Conservation (phyloP, 2,888 invertebrate species). For the Piscicola geometra region DNA sequence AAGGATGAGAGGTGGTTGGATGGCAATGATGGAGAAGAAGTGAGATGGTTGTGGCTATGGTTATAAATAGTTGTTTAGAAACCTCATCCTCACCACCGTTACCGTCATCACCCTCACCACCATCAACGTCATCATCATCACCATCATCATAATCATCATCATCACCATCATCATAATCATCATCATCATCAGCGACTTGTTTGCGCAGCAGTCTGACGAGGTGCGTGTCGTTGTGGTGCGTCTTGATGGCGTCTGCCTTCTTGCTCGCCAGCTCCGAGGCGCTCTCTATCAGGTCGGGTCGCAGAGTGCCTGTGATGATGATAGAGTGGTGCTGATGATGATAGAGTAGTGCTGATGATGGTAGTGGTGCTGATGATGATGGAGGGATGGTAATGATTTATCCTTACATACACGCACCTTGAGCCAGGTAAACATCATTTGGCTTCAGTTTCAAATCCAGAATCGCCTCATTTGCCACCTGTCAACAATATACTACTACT, state of each 20-base stretch:
- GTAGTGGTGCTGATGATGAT: too few species aligned
- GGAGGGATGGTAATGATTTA: neutral
- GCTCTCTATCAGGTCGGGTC: constrained; percentile 97
- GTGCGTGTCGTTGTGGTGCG: constrained; percentile 98
- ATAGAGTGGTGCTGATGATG: too few species aligned
- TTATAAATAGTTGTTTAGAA: neutral
- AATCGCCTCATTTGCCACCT: constrained; percentile 82
- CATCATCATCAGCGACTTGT: too few species aligned
- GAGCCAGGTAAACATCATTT: constrained; percentile 85
- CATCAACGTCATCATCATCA: too few species aligned
- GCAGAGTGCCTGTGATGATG: constrained; percentile 80
- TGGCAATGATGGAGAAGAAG: too few species aligned
- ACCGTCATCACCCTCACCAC: too few species aligned
- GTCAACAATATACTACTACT: constrained; percentile 27
- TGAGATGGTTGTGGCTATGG: too few species aligned
- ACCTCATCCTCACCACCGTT: neutral
- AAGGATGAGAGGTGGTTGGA: too few species aligned
- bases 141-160: too few species aligned
- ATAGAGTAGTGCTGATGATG: too few species aligned
- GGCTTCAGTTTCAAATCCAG: constrained; percentile 79
- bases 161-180: too few species aligned
- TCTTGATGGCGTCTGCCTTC: constrained; percentile 93
- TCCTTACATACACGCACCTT: constrained; percentile 63
- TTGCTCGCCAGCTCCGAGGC: constrained; percentile 76
- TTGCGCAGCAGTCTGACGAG: constrained; percentile 73